phyloP scores from a whole-genome alignment of 2,888 invertebrate species.

The Macroteleia sp. region DNA sequence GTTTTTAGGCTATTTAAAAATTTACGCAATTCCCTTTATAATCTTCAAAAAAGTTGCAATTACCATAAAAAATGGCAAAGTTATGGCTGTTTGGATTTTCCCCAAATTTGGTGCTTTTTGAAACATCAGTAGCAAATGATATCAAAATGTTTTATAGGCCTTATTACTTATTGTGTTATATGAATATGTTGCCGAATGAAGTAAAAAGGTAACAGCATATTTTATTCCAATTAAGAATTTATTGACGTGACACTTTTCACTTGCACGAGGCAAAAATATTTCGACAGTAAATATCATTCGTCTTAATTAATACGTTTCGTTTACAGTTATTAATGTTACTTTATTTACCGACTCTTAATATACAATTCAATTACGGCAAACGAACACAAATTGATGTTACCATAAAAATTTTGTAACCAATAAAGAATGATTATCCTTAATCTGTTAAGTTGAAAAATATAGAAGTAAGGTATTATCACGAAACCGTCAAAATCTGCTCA shows the following conservation, averaged over 20 bases:
- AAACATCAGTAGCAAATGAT: too few relatives aligned
- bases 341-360: not conserved
- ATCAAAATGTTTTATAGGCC: too few relatives aligned
- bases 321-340: not conserved
- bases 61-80: too few relatives aligned
- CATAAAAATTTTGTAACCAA: conserved; percentile 3
- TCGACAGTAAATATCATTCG: not conserved
- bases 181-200: too few relatives aligned
- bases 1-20: too few relatives aligned
- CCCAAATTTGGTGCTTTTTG: too few relatives aligned
- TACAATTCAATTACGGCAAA: not conserved
- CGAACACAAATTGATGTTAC: not conserved
- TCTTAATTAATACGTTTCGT: not conserved
- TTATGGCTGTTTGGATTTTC: too few relatives aligned
- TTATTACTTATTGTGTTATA: too few relatives aligned
- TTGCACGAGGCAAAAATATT: not conserved
- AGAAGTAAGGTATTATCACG: conserved; percentile 12
- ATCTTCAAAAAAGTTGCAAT: too few relatives aligned
- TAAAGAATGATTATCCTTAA: conserved; percentile 29
- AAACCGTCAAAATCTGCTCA: conserved; percentile 34
- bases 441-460: conserved; percentile 25
- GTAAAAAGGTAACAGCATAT: not conserved
- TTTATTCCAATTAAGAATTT: conserved; percentile 15
- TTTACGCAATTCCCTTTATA: too few relatives aligned
- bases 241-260: conserved; percentile 8